Percentiles rank a stretch among this genome's conserved stretches.
Conservation (phyloP, 2,113 vertebrate species). For the Dipodomys ordii region DNA sequence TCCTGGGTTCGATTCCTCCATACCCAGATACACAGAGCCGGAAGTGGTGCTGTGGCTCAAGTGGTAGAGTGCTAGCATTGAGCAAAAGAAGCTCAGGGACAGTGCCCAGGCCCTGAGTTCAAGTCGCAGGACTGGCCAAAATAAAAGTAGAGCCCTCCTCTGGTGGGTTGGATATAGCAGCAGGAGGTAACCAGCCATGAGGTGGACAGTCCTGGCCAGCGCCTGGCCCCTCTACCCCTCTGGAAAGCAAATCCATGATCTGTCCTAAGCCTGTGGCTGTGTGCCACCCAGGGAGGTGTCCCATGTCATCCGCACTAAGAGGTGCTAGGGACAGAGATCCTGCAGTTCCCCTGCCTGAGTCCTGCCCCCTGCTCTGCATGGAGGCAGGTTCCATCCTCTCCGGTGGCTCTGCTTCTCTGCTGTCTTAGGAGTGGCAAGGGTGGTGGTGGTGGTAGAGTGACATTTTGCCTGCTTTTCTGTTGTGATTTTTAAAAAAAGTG, state of each 20-base stretch:
- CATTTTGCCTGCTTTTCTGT: not conserved
- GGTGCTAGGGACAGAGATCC: not conserved
- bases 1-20: no score
- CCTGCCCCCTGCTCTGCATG: not conserved
- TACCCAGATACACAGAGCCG: no score
- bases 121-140: no score
- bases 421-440: not conserved
- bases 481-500: rapidly evolving
- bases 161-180: not conserved
- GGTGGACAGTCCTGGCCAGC: not conserved
- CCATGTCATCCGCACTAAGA: rapidly evolving
- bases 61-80: no score
- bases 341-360: not conserved
- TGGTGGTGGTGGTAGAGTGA: rapidly evolving
- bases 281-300: not conserved
- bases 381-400: no score
- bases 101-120: no score
- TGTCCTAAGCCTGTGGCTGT: rapidly evolving
- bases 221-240: not conserved
- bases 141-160: no score
- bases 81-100: no score
- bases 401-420: not conserved
- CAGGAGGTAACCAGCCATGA: not conserved
- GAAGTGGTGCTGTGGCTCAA: no score
- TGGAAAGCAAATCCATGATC: rapidly evolving